phyloP scores from a whole-genome alignment of 2,113 vertebrate genomes.

The Anas platyrhynchos region DNA sequence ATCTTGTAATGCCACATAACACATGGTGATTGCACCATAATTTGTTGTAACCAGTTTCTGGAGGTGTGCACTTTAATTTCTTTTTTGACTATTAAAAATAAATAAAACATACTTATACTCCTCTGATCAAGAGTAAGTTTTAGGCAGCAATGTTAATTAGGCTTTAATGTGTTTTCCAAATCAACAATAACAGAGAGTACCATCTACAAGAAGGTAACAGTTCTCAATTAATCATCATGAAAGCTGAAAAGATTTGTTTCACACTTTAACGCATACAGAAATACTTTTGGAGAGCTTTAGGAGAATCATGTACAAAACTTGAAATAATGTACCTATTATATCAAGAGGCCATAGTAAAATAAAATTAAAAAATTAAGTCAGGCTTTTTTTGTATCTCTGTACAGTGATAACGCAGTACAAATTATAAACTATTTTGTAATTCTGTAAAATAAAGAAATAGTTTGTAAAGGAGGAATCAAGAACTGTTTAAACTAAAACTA shows the following conservation, averaged over 20 bases:
- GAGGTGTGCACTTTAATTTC: conserved; percentile 49
- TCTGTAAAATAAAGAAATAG: neutral
- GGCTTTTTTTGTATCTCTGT: neutral
- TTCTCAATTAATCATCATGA: neutral
- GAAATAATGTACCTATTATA: neutral
- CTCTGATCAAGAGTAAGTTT: neutral
- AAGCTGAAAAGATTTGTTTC: neutral
- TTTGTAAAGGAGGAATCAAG: neutral
- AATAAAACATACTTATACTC: neutral
- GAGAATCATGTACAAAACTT: neutral
- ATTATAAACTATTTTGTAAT: neutral
- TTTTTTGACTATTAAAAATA: neutral
- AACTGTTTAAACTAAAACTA: neutral
- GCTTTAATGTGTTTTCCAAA: neutral
- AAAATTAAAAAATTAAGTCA: neutral
- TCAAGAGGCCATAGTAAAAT: neutral
- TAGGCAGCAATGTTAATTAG: neutral
- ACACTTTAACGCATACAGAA: neutral
- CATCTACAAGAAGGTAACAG: neutral
- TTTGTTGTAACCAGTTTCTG: conserved; percentile 15
- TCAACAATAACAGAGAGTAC: neutral
- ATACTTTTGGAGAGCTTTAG: neutral
- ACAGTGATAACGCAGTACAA: neutral
- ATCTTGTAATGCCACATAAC: neutral
- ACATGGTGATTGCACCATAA: neutral